Base-by-base conservation (phyloP, 2,797 vertebrate species). In the Moxostoma hubbsi region DNA sequence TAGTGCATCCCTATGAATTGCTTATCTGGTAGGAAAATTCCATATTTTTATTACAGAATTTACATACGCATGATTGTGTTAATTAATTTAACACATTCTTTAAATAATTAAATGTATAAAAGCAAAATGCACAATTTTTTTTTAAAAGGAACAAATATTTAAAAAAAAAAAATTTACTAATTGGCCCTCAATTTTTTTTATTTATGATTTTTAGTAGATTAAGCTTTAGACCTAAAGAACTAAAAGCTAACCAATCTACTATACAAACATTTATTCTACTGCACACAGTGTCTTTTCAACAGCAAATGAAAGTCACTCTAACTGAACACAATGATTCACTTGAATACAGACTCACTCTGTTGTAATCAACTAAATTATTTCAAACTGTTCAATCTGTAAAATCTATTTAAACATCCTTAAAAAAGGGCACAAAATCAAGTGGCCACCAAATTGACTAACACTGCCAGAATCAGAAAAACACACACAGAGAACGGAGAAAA, bases 401-500 rank as follows among this genome's bases (percentile, higher is more conserved):
- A 50, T 36, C 58, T 50, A 61, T 36, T 36, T 36, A 36, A 36
- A 36, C 36, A 7, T n/a, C 12, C 24, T 53, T 7, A 51, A 69
- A n/a, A 43, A 7, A 13, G 3, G 24, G 24, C 24, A 24, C 24
- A 24, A 24, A 61, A 59, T 54, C 18, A 36, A 36, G 24, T 11
- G 18, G 9, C 24, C 43, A 24, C 53, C 58, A 58, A 67, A 12
- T 12, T 15, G 50, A 75, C 46, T 45, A 70, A 36, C 64, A 16
- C 54, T 50, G 75, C 64, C 43, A 68, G 16, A 70, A 62, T 15
- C 18, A 63, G 36, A 70, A 54, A n/a, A 5, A 47, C 47, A 53
- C 47, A 58, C 16, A 67, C n/a, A n/a, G n/a, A n/a, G n/a, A n/a
- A n/a, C n/a, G n/a, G 36, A 36, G 11, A 64, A 46, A 5, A 1